A percentile compares a stretch with the other conserved stretches of the same genome.
phyloP scores from a whole-genome alignment of 1,140 invertebrate species.

The Drosophila saltans region DNA sequence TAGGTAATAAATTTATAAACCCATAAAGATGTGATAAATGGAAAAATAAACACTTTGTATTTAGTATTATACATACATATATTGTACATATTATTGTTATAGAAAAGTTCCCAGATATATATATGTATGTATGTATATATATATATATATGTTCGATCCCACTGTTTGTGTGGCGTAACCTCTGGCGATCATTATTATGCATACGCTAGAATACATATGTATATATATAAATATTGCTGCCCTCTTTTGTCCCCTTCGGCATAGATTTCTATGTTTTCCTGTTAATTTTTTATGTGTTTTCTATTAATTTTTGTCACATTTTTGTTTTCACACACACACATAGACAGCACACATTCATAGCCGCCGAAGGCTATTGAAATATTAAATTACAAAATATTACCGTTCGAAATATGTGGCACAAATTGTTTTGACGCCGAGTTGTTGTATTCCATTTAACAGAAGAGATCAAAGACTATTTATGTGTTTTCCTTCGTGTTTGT shows the following conservation, averaged over 20 bases:
- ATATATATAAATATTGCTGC: too few relatives aligned
- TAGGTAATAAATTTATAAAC: too few relatives aligned
- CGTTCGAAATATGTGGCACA: slow-evolving; percentile 50
- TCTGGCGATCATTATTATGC: slow-evolving; percentile 20
- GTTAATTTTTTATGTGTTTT: slow-evolving; percentile 74
- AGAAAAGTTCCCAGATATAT: background rate
- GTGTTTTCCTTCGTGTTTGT: slow-evolving; percentile 44
- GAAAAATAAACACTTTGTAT: too few relatives aligned
- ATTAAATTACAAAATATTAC: slow-evolving; percentile 72
- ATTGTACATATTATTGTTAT: background rate
- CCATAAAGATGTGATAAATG: too few relatives aligned
- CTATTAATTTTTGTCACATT: slow-evolving; percentile 77
- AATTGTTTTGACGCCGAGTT: slow-evolving; percentile 69
- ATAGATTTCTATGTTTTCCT: slow-evolving; percentile 20
- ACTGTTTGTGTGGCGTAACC: background rate
- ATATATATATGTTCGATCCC: background rate
- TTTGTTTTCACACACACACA: background rate
- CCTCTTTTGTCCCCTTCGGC: background rate
- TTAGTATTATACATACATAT: too few relatives aligned
- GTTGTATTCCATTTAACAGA: slow-evolving; percentile 45
- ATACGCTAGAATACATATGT: background rate
- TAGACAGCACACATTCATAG: background rate
- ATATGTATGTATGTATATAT: too few relatives aligned
- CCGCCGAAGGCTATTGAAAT: slow-evolving; percentile 34
- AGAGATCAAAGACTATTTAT: slow-evolving; percentile 69